Evolutionary conservation across 2,113 vertebrate genomes (phyloP), one percentile per base, ranked within the genome.

Genomic region (Takifugu flavidus): DNA sequence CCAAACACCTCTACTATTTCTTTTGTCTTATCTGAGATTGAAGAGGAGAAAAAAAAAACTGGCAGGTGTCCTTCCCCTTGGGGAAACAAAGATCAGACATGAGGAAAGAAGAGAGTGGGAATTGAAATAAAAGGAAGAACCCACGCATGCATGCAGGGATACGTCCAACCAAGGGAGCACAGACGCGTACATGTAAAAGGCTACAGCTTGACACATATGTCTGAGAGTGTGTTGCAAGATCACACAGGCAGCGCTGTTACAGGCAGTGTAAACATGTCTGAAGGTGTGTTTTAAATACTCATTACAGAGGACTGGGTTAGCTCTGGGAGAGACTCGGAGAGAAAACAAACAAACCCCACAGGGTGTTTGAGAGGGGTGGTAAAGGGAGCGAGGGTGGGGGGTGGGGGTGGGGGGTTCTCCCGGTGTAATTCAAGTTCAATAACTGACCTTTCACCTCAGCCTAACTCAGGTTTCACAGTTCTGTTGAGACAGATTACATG

Each of bases 341-440:
- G 80, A 88, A 89, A 86, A 88, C 87, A 89, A 89, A 88, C 84
- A 89, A 82, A 86, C 84, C 84, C 83, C 62, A 81, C 81, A 79
- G 80, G 82, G 83, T 78, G 77, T 73, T 47, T 72, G 81, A 63
- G 77, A 68, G 57, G 62, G 66, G 46, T 53, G 78, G 65, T 54
- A 79, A 73, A 70, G 54, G 75, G 75, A 84, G 81, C 20, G 75
- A 70, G 56, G 75, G 75, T 83, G 80, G 42, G 56, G 61, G 66
- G 42, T 50, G 78, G 62, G 53, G 82, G 72, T 67, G 56, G 74
- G 75, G 85, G 81, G 76, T 82, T 81, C 79, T 80, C 84, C 78
- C 79, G 60, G 77, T 83, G 80, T 86, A 85, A 86, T 88, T 87
- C 85, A 88, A 89, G 86, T 87, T 89, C 83, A 86, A 88, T 87